Conservation (phyloP, 2,113 vertebrate genomes). For the Aix galericulata region DNA sequence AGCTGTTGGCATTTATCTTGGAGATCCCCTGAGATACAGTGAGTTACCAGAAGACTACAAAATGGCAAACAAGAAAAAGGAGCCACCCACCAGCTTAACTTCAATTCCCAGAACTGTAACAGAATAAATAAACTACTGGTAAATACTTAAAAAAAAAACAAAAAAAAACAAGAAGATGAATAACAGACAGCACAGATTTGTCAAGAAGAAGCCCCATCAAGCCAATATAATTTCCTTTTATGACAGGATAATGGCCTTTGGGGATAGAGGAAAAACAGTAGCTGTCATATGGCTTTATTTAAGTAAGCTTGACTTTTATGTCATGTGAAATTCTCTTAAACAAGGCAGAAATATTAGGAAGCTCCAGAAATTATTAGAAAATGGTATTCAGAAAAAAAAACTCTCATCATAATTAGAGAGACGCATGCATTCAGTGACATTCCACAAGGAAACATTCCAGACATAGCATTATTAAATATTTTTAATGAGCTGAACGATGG, state of each 20-base stretch:
- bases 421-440: neutral
- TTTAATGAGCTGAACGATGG: neutral
- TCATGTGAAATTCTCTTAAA: neutral
- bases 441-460: neutral
- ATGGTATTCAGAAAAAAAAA: neutral
- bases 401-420: neutral
- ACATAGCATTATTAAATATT: neutral
- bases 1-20: neutral
- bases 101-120: neutral
- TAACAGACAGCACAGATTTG: neutral
- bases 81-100: neutral
- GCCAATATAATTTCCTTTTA: neutral
- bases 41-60: neutral
- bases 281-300: neutral
- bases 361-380: neutral
- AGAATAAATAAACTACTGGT: neutral
- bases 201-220: neutral
- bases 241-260: neutral
- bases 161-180: neutral
- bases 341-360: neutral
- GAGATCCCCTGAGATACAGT: neutral
- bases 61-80: neutral
- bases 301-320: neutral
- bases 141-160: neutral
- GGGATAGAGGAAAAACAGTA: neutral